Conservation (phyloP, 2,113 vertebrate species). For the Archocentrus centrarchus region DNA sequence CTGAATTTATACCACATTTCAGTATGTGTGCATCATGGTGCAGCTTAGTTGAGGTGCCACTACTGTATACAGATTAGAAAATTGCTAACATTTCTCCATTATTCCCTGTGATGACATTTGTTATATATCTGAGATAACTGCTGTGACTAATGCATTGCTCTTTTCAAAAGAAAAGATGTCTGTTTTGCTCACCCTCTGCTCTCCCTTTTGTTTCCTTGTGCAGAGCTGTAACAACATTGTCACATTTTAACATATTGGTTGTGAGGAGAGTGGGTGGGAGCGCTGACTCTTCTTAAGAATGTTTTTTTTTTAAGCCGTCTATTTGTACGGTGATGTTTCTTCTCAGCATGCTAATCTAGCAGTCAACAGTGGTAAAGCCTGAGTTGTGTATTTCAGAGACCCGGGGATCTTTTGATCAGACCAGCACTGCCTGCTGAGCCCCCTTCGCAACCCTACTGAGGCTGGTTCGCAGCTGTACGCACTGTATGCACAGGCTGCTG, state of each 20-base stretch:
- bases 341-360: conserved; percentile 62
- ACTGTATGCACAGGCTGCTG: conserved; percentile 24
- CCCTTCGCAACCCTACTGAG: conserved; percentile 37
- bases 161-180: conserved; percentile 15
- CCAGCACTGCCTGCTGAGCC: conserved; percentile 56
- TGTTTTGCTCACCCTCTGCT: conserved; percentile 25
- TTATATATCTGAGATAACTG: conserved; percentile 18
- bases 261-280: conserved; percentile 59
- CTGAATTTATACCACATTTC: background rate
- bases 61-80: conserved; percentile 23
- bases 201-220: conserved; percentile 38
- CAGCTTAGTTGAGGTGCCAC: background rate
- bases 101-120: conserved; percentile 32
- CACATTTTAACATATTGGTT: conserved; percentile 63
- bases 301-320: conserved; percentile 44
- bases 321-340: conserved; percentile 61
- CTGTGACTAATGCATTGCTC: conserved; percentile 31
- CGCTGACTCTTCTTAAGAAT: conserved; percentile 44
- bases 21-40: background rate
- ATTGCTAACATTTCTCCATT: background rate
- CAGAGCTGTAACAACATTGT: conserved; percentile 49
- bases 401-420: conserved; percentile 72
- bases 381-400: conserved; percentile 55
- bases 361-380: conserved; percentile 52
- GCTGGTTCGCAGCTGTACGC: conserved; percentile 58